Evolutionary conservation across 2,888 invertebrate genomes (phyloP).

Genomic region (Helleia helle): DNA sequence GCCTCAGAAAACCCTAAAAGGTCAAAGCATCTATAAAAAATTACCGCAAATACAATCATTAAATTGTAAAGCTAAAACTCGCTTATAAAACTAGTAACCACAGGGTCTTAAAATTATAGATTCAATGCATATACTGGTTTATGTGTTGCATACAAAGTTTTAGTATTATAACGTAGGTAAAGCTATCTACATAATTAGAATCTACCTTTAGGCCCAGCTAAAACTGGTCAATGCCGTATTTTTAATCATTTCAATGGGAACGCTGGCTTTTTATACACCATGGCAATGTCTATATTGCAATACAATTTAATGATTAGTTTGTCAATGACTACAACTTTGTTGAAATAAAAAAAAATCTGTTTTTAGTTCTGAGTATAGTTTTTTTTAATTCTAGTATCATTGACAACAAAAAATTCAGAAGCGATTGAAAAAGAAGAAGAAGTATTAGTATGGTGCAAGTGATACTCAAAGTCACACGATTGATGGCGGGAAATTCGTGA

Average conservation of each 20-base stretch:
- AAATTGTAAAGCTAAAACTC: neutral
- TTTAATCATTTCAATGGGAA: constrained; percentile 19
- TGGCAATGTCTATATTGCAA: too few species aligned
- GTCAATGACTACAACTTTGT: too few species aligned
- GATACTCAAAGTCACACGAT: too few species aligned
- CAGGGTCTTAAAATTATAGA: constrained; percentile 25
- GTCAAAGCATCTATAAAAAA: neutral
- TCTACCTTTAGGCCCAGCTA: constrained; percentile 28
- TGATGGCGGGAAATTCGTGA: too few species aligned
- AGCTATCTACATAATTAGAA: constrained; percentile 33
- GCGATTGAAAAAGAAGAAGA: too few species aligned
- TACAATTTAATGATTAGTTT: too few species aligned
- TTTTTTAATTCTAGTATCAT: too few species aligned
- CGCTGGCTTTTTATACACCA: neutral
- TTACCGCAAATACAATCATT: too few species aligned
- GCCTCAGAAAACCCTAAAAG: neutral
- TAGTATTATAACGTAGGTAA: constrained; percentile 20
- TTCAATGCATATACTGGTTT: constrained; percentile 19
- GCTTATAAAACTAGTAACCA: neutral
- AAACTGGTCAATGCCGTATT: constrained; percentile 28
- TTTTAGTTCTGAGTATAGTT: too few species aligned
- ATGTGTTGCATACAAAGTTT: constrained; percentile 21
- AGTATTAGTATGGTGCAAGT: too few species aligned
- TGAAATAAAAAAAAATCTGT: too few species aligned
- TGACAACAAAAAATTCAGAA: too few species aligned